Evolutionary conservation across 2,113 vertebrate genomes (phyloP).

Genomic region (Romanogobio albipinnatus): DNA sequence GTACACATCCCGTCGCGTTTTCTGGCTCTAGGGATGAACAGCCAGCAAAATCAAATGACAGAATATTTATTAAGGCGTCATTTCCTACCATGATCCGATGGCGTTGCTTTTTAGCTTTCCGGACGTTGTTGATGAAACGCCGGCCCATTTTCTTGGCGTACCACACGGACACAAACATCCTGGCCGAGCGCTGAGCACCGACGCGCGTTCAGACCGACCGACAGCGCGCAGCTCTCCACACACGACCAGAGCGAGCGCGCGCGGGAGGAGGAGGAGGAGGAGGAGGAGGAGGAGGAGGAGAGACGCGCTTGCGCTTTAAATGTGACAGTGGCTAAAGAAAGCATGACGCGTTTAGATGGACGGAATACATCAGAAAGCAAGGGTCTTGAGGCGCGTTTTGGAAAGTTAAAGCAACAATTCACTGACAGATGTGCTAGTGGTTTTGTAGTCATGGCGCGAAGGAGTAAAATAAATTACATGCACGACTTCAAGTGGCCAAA

Average conservation of each 20-base stretch:
- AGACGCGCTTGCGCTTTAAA: neutral
- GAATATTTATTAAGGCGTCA: neutral
- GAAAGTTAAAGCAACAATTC: neutral
- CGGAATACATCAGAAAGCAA: neutral
- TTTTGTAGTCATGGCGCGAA: neutral
- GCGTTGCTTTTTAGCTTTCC: constrained; percentile 72
- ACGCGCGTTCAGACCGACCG: neutral
- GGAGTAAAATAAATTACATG: neutral
- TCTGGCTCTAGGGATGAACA: neutral
- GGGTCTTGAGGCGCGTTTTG: neutral
- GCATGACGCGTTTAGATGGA: neutral
- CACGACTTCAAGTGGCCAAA: neutral
- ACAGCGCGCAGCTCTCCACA: constrained; percentile 1
- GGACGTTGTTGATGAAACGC: constrained; percentile 76
- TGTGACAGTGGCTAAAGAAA: neutral
- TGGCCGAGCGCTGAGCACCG: constrained; percentile 43
- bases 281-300: constrained; percentile 9
- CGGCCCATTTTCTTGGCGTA: constrained; percentile 79
- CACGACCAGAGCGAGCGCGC: constrained; percentile 54
- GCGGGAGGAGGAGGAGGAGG: constrained; percentile 51
- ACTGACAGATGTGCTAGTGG: neutral
- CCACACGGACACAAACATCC: constrained; percentile 81
- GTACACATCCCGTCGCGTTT: neutral
- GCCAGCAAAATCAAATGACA: neutral
- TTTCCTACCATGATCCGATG: constrained; percentile 70